Evolutionary conservation across 2,888 invertebrate genomes (phyloP), one percentile per base, ranked within the genome.

Genomic region (Cryptocheilus praepositus): DNA sequence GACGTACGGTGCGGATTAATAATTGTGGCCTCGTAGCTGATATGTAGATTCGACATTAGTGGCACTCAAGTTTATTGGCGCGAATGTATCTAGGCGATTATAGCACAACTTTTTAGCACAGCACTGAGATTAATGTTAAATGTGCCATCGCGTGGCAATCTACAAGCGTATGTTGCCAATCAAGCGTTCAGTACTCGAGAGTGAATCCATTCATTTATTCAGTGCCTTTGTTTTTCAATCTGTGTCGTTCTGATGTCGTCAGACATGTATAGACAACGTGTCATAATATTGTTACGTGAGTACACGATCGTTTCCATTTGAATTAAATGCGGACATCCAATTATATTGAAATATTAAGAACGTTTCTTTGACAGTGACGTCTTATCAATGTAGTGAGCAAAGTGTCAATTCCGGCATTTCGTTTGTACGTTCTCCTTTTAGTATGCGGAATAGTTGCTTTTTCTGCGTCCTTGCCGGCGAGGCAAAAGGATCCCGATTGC

Each of bases 401-500:
- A 11, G 36, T 36, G 36, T 25, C 25, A 36, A 36, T 36, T 7
- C 8, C 13, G 13, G 36, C 13, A 11, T 36, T 8, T 36, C 36
- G 36, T 36, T 36, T 36, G 36, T 36, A 25, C 5, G 36, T 36
- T 36, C 11, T 11, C 13, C n/a, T 36, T 36, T 36, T 11, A 36
- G 36, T 36, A 7, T 36, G 36, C 36, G 36, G 36, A 2, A 7
- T 55, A 45, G 56, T 57, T 36, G 25, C 28, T n/a, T 21, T 43
- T 25, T 25, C 53, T 60, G 13, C 44, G 2, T 59, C 36, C n/a
- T 52, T 21, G 19, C 16, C 25, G 0, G n/a, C 58, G n/a, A 43
- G 64, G 8, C 28, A 55, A 0, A 21, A 52, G 18, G 25, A 46
- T 16, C 3, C 28, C 18, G 44, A 36, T 2, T 86, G 86, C 74